Percentiles rank a stretch among this genome's conserved stretches.
Evolutionary conservation across 1,140 invertebrate species (phyloP).

Genomic region (Melanaphis sacchari): DNA sequence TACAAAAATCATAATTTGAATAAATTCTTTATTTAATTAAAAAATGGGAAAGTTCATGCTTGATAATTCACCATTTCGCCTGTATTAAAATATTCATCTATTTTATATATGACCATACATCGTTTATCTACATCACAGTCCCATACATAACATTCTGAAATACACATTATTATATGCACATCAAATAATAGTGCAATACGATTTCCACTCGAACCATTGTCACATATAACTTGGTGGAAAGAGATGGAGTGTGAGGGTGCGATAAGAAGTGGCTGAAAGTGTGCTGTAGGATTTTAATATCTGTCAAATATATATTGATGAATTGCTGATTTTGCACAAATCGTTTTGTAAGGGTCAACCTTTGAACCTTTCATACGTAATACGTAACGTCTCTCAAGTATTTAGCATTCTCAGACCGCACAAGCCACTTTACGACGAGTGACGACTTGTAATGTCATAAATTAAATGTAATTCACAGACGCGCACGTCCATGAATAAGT

Average conservation of each 20-base stretch:
- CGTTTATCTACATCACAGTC: not conserved
- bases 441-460: not conserved
- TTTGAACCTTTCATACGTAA: not conserved
- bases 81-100: not conserved
- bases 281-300: slow-evolving; percentile 17
- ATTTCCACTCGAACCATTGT: not conserved
- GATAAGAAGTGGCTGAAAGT: not conserved
- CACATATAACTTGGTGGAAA: not conserved
- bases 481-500: not conserved
- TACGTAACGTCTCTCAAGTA: not conserved
- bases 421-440: not conserved
- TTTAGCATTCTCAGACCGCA: slow-evolving; percentile 27
- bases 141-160: not conserved
- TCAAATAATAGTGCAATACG: not conserved
- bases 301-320: slow-evolving; percentile 26
- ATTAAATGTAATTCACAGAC: not conserved
- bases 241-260: not conserved
- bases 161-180: not conserved
- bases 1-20: too few relatives aligned
- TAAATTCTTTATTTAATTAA: too few relatives aligned
- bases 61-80: too few relatives aligned
- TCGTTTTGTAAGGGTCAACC: slow-evolving; percentile 1
- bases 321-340: slow-evolving; percentile 32
- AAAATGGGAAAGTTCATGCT: too few relatives aligned
- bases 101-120: not conserved